Evolutionary conservation across 2,888 invertebrate species (phyloP).

Genomic region (Melanchra persicariae): DNA sequence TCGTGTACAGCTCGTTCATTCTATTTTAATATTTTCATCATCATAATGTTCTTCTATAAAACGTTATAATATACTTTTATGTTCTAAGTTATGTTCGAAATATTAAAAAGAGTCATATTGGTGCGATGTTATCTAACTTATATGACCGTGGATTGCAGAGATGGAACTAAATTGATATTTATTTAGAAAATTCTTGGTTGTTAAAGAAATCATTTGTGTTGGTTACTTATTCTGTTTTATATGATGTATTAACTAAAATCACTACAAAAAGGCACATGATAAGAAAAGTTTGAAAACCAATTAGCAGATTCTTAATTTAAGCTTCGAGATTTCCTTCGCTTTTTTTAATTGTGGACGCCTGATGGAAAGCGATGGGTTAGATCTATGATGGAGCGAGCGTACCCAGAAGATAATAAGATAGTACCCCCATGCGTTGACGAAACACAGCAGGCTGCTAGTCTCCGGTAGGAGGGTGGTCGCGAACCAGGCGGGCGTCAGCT

Average conservation of each 20-base stretch:
- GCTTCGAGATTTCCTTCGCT: too few relatives aligned
- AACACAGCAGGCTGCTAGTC: too few relatives aligned
- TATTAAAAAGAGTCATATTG: conserved; percentile 30
- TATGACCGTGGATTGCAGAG: background rate
- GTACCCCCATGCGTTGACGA: too few relatives aligned
- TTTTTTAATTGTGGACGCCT: too few relatives aligned
- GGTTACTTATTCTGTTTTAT: background rate
- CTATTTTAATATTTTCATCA: conserved; percentile 31
- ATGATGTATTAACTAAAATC: background rate
- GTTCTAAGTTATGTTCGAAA: conserved; percentile 13
- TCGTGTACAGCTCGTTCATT: background rate
- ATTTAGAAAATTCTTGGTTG: conserved; percentile 3
- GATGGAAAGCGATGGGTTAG: too few relatives aligned
- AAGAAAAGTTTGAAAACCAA: too few relatives aligned
- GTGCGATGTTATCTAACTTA: conserved; percentile 21
- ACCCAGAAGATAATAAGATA: too few relatives aligned
- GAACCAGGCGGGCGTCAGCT: too few relatives aligned
- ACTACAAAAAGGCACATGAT: too few relatives aligned
- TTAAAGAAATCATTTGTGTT: conserved; percentile 8
- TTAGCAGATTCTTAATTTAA: too few relatives aligned
- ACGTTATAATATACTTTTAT: conserved; percentile 21
- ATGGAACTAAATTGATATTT: conserved; percentile 22
- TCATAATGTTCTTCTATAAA: conserved; percentile 17
- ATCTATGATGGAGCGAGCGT: too few relatives aligned
- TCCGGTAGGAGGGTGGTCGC: too few relatives aligned